These are phyloP conservation scores for Brachionus manjavacas DNA, from an alignment of 1,140 invertebrate genomes.

Conservation along the genomic window DNA sequence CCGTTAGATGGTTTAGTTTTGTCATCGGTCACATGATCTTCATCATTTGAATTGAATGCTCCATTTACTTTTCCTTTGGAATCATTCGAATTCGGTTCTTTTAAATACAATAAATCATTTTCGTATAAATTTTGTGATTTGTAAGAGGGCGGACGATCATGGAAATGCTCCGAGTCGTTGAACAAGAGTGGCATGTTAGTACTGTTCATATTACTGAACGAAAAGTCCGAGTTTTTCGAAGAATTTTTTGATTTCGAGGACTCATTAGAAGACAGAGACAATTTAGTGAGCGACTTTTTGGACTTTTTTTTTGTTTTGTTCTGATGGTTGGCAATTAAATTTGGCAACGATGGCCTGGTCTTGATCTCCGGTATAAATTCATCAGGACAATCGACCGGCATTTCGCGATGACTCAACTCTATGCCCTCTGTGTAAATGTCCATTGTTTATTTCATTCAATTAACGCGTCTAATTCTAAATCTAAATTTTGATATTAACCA, in stretches of 20 bases:
- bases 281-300: not conserved
- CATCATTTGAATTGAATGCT: not conserved
- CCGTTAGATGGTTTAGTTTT: not conserved
- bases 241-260: slow-evolving; percentile 6
- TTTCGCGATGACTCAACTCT: slow-evolving; percentile 62
- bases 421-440: not conserved
- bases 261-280: not conserved
- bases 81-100: not conserved
- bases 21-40: not conserved
- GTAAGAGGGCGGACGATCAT: not conserved
- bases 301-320: not conserved
- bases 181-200: not conserved
- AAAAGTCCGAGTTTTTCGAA: slow-evolving; percentile 7
- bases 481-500: not conserved
- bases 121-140: slow-evolving; percentile 28
- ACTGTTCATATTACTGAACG: slow-evolving; percentile 2
- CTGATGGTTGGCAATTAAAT: not conserved
- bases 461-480: slow-evolving; percentile 12
- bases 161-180: not conserved
- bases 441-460: slow-evolving; percentile 5
- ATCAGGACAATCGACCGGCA: slow-evolving; percentile 95
- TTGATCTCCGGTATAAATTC: slow-evolving; percentile 83
- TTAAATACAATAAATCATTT: slow-evolving; percentile 8
- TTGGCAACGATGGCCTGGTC: slow-evolving; percentile 79
- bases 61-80: not conserved